Conservation (phyloP, 2,888 invertebrate genomes). For the Alloplasta piceator region DNA sequence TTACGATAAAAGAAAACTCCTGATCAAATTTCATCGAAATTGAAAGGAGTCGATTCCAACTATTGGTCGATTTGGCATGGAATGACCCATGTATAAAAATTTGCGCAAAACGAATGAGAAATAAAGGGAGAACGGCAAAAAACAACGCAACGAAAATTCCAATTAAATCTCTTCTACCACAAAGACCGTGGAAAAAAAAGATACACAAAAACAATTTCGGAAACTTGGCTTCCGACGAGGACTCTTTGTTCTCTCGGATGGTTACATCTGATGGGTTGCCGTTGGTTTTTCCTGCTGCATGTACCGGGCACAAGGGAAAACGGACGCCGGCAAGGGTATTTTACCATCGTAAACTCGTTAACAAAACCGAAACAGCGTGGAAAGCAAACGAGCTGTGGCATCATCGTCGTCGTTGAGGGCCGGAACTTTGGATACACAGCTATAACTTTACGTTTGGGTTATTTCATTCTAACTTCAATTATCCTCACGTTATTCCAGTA, state of each 20-base stretch:
- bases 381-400: conserved; percentile 35
- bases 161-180: conserved; percentile 50
- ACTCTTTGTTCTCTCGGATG: conserved; percentile 51
- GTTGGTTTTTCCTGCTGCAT: conserved; percentile 33
- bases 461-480: background rate
- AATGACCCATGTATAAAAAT: conserved; percentile 12
- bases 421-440: conserved; percentile 30
- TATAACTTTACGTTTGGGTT: background rate
- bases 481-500: too few relatives aligned
- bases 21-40: too few relatives aligned
- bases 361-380: conserved; percentile 43
- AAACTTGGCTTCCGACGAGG: conserved; percentile 6
- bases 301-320: background rate
- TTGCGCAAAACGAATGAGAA: background rate
- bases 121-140: conserved; percentile 13
- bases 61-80: too few relatives aligned
- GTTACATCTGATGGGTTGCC: conserved; percentile 33
- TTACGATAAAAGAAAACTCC: too few relatives aligned
- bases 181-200: conserved; percentile 14
- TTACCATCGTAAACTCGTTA: conserved; percentile 58
- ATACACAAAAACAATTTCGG: background rate
- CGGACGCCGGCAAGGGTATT: background rate
- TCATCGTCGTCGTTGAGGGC: conserved; percentile 47
- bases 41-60: too few relatives aligned
- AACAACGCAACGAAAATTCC: conserved; percentile 39